Evolutionary conservation across 2,113 vertebrate genomes (phyloP).

Genomic region (Dicentrarchus labrax): DNA sequence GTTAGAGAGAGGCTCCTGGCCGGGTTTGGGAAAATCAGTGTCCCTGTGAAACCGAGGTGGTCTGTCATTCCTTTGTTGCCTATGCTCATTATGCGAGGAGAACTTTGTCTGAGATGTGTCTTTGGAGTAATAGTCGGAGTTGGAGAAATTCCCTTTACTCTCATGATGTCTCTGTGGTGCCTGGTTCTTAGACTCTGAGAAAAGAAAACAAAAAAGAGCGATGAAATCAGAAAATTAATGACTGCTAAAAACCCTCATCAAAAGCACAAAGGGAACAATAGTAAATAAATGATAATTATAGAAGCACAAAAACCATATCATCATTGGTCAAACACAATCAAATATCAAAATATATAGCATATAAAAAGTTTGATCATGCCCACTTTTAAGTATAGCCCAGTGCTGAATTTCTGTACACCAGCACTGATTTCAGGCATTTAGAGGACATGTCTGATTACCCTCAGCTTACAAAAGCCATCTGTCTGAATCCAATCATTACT

Average conservation of each 20-base stretch:
- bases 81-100: slow-evolving; percentile 87
- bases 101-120: slow-evolving; percentile 86
- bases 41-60: slow-evolving; percentile 96
- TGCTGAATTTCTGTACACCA: not conserved
- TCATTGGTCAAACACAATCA: too few relatives aligned
- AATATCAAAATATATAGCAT: too few relatives aligned
- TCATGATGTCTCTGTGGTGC: slow-evolving; percentile 84
- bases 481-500: slow-evolving; percentile 12
- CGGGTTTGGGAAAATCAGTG: slow-evolving; percentile 87
- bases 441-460: slow-evolving; percentile 11
- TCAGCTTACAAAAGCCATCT: slow-evolving; percentile 47
- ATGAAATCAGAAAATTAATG: not conserved
- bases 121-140: slow-evolving; percentile 87
- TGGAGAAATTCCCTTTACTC: slow-evolving; percentile 81
- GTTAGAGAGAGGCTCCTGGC: slow-evolving; percentile 83
- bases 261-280: not conserved
- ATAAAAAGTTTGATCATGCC: too few relatives aligned
- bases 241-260: not conserved
- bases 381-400: not conserved
- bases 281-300: not conserved
- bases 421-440: not conserved
- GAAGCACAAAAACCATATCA: too few relatives aligned
- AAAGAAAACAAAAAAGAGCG: slow-evolving; percentile 33
- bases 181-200: slow-evolving; percentile 91
- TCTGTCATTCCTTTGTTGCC: slow-evolving; percentile 90